Percentiles rank a stretch among this genome's conserved stretches.
Conservation (phyloP, 64 coral and sea anemone genomes). For the Pocillopora verrucosa region DNA sequence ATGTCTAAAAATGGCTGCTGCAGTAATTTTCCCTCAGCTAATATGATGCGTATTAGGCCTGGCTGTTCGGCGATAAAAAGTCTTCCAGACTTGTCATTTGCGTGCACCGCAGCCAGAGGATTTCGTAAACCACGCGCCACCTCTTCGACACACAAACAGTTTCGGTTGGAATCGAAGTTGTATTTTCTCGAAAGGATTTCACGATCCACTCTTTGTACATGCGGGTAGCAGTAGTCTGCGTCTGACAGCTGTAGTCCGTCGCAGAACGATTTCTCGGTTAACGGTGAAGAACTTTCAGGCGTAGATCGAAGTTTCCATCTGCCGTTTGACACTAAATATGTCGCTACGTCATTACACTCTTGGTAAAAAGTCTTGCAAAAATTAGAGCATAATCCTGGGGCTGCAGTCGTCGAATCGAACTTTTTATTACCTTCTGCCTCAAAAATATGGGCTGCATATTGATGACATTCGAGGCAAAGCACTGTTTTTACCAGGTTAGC, state of each 20-base stretch:
- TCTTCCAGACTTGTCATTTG: conserved; percentile 73
- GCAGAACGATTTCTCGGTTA: conserved; percentile 48
- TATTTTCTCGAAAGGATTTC: conserved; percentile 64
- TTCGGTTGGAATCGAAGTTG: conserved; percentile 50
- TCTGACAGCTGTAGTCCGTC: conserved; percentile 48
- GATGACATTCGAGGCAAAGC: conserved; percentile 88
- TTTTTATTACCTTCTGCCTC: conserved; percentile 64
- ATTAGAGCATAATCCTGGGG: conserved; percentile 32
- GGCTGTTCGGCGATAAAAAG: conserved; percentile 87
- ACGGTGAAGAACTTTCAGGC: background rate
- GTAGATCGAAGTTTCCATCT: conserved; percentile 35
- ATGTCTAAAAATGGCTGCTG: conserved; percentile 90
- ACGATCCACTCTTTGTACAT: conserved; percentile 66
- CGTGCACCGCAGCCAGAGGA: conserved; percentile 87
- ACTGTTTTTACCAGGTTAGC: conserved; percentile 61
- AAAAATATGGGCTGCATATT: conserved; percentile 78
- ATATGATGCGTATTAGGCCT: conserved; percentile 68
- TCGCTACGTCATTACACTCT: conserved; percentile 33
- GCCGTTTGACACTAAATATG: conserved; percentile 35
- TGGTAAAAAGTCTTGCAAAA: conserved; percentile 51
- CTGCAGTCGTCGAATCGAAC: conserved; percentile 22
- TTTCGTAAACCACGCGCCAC: conserved; percentile 60
- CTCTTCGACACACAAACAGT: conserved; percentile 73
- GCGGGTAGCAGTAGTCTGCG: conserved; percentile 81
- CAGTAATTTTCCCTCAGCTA: conserved; percentile 62